phyloP scores from a whole-genome alignment of 2,797 vertebrate genomes.

The Neosalanx taihuensis region DNA sequence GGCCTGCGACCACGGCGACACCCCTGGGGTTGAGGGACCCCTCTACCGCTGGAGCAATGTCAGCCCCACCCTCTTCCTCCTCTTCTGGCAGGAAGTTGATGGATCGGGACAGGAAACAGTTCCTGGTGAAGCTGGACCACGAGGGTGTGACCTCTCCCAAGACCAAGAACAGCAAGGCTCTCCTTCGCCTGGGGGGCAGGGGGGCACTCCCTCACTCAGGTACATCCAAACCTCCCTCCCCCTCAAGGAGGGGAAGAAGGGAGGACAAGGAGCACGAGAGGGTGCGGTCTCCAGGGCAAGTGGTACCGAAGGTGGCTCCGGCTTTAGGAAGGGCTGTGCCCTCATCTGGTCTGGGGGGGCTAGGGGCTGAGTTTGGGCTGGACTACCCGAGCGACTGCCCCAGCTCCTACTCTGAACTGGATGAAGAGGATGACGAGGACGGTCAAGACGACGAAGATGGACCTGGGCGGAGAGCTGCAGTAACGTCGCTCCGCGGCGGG shows the following conservation, averaged over 20 bases:
- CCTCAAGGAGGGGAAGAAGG: conserved; percentile 80
- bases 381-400: conserved; percentile 91
- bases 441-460: conserved; percentile 60
- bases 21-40: conserved; percentile 48
- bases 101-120: conserved; percentile 81
- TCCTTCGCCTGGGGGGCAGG: conserved; percentile 74
- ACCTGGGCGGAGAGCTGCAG: conserved; percentile 54
- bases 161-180: conserved; percentile 90
- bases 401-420: conserved; percentile 92
- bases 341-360: conserved; percentile 79
- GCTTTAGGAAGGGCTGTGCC: conserved; percentile 73
- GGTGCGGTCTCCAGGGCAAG: conserved; percentile 40
- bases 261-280: conserved; percentile 50
- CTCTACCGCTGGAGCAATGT: conserved; percentile 36
- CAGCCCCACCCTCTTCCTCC: conserved; percentile 5
- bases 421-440: conserved; percentile 86
- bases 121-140: conserved; percentile 94
- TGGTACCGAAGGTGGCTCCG: conserved; percentile 57
- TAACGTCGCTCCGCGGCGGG: conserved; percentile 60
- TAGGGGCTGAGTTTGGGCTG: conserved; percentile 77
- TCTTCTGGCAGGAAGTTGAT: conserved; percentile 50
- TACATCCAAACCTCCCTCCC: conserved; percentile 76
- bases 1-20: conserved; percentile 38
- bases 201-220: conserved; percentile 64
- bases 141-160: conserved; percentile 98